Conservation (phyloP, 1,140 invertebrate genomes). For the Cotesia typhae region DNA sequence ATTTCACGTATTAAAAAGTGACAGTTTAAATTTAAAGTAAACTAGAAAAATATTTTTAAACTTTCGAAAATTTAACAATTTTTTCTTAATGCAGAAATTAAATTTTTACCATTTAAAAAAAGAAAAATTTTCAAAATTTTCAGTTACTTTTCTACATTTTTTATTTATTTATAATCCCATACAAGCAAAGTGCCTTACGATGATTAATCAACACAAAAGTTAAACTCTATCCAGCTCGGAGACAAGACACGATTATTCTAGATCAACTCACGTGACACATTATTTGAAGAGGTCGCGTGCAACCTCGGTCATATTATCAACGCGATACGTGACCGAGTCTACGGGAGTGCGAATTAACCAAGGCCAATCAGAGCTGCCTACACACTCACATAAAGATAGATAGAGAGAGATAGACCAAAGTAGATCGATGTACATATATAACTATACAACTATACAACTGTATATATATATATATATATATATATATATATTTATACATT, state of each 20-base stretch:
- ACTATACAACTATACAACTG: slow-evolving; percentile 22
- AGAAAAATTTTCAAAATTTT: too few species aligned
- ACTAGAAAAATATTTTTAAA: too few species aligned
- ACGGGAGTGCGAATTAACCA: slow-evolving; percentile 58
- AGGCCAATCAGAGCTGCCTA: slow-evolving; percentile 57
- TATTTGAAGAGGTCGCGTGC: slow-evolving; percentile 40
- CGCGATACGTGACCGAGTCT: slow-evolving; percentile 56
- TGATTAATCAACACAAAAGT: slow-evolving; percentile 15
- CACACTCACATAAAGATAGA: slow-evolving; percentile 33
- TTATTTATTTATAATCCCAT: too few species aligned
- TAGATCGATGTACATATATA: not conserved
- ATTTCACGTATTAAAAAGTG: too few species aligned
- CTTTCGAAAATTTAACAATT: too few species aligned
- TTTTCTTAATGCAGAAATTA: too few species aligned
- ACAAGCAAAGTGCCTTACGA: not conserved
- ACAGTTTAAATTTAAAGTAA: too few species aligned
- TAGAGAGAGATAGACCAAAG: not conserved
- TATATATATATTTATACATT: not conserved
- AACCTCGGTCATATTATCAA: slow-evolving; percentile 41
- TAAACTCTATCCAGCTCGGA: not conserved
- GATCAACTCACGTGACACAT: slow-evolving; percentile 21
- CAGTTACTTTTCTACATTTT: too few species aligned
- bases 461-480: not conserved
- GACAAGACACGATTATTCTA: slow-evolving; percentile 1
- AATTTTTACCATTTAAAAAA: too few species aligned